phyloP scores from a whole-genome alignment of 2,888 invertebrate genomes.

The Drosophila silvestris region DNA sequence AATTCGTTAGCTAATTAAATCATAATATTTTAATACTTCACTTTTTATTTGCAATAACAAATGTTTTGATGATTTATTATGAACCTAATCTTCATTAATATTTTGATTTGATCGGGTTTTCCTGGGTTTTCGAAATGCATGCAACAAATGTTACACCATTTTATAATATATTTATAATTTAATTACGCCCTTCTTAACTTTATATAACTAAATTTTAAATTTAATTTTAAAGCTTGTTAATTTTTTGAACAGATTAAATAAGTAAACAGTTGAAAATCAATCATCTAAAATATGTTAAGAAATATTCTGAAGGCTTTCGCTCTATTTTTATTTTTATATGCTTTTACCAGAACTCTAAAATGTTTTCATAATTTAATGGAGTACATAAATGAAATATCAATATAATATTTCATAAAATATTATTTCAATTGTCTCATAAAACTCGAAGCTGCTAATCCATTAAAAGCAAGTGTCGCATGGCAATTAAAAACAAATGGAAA shows the following conservation, averaged over 20 bases:
- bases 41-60: not conserved
- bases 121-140: not conserved
- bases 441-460: conserved; percentile 27
- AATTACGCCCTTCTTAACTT: not conserved
- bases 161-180: not conserved
- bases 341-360: not conserved
- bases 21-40: not conserved
- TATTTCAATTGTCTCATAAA: not conserved
- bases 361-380: not conserved
- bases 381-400: not conserved
- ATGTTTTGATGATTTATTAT: not conserved
- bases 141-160: not conserved
- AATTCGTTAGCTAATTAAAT: not conserved
- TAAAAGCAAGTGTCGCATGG: conserved; percentile 32
- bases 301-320: not conserved
- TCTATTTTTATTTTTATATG: not conserved
- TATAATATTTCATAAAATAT: not conserved
- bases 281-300: not conserved
- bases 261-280: not conserved
- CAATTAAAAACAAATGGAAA: conserved; percentile 50
- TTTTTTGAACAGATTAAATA: not conserved
- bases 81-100: accelerated
- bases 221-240: not conserved
- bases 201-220: not conserved
- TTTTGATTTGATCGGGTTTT: not conserved